Evolutionary conservation across 2,888 invertebrate genomes (phyloP).

Genomic region (Hyppa rectilinea): DNA sequence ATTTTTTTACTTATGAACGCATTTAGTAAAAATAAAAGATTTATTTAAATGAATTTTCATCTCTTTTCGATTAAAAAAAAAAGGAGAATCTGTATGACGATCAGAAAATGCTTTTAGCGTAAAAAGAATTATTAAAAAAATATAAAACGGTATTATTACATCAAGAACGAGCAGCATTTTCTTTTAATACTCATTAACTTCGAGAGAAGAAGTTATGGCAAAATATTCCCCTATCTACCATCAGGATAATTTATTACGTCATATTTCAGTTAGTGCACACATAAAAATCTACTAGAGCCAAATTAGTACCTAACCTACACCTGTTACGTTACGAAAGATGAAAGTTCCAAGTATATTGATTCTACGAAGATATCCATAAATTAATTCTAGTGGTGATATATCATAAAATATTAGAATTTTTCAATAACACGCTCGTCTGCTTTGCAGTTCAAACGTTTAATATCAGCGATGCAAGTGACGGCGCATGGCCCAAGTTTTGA

Average conservation of each 20-base stretch:
- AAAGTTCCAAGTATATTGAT: not conserved
- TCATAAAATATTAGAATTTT: conserved; percentile 70
- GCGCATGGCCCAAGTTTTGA: conserved; percentile 40
- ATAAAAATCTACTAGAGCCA: not conserved
- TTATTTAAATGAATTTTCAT: not conserved
- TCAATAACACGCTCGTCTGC: conserved; percentile 69
- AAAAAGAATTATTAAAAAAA: too few relatives aligned
- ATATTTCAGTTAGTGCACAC: not conserved
- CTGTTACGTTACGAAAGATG: not conserved
- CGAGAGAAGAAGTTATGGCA: not conserved
- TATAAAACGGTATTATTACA: not conserved
- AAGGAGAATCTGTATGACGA: not conserved
- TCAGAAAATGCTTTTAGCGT: not conserved
- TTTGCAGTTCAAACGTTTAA: conserved; percentile 74
- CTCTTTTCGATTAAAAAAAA: not conserved
- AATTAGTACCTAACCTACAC: not conserved
- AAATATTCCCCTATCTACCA: not conserved
- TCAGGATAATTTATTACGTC: not conserved
- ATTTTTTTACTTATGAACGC: too few relatives aligned
- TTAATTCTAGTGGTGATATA: conserved; percentile 52
- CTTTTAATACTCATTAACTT: conserved; percentile 1
- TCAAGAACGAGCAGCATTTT: not conserved
- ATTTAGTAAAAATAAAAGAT: too few relatives aligned
- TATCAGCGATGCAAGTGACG: conserved; percentile 74
- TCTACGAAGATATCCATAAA: conserved; percentile 12